Conservation (phyloP, 2,113 vertebrate species). For the Uropsilus gracilis region DNA sequence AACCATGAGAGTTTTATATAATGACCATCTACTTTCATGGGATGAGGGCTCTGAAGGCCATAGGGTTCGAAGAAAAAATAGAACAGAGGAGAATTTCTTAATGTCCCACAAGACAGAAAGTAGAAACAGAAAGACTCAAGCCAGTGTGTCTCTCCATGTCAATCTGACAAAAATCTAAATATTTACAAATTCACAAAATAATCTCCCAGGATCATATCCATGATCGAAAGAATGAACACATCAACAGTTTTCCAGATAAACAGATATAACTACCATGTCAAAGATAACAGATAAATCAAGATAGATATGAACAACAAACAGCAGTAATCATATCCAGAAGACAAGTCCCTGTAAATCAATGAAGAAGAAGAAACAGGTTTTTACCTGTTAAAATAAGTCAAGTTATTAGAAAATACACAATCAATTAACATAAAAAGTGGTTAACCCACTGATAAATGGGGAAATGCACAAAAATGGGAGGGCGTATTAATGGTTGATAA, state of each 20-base stretch:
- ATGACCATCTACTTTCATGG: neutral
- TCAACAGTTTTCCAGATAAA: neutral
- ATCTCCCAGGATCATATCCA: neutral
- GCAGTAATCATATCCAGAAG: neutral
- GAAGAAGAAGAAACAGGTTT: neutral
- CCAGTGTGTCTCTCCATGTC: neutral
- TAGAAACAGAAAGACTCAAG: neutral
- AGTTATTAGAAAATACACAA: neutral
- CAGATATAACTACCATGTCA: neutral
- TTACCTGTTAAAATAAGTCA: neutral
- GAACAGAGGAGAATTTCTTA: neutral
- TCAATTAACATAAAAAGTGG: neutral
- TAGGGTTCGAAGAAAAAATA: neutral
- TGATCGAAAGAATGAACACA: neutral
- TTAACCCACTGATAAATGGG: neutral
- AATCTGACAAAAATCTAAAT: slow-evolving; percentile 26
- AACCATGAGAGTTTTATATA: neutral
- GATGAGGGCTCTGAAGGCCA: neutral
- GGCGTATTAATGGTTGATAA: neutral
- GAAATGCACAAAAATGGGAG: neutral
- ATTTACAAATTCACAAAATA: slow-evolving; percentile 13
- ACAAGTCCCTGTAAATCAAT: neutral
- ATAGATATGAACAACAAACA: neutral
- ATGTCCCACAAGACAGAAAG: neutral
- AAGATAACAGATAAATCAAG: neutral